These are phyloP conservation scores for Lacerta viridis DNA, from an alignment of 2,797 vertebrate species.

Conservation along the genomic window DNA sequence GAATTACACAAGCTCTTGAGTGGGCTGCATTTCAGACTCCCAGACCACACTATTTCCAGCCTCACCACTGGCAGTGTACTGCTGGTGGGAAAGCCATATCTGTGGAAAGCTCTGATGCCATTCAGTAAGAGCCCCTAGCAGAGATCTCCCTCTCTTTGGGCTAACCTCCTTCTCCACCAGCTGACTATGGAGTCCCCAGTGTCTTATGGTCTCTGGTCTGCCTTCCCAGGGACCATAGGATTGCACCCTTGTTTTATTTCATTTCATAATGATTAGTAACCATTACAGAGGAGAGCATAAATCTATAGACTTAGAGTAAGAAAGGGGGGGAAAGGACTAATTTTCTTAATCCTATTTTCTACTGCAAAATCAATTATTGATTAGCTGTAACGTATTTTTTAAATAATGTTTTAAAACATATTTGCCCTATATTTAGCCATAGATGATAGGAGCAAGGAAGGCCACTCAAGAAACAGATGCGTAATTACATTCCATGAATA, in stretches of 20 bases:
- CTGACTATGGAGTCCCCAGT: too few relatives aligned
- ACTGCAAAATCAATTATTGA: slow-evolving; percentile 79
- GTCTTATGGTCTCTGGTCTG: too few relatives aligned
- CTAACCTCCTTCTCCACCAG: too few relatives aligned
- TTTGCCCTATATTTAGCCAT: slow-evolving; percentile 77
- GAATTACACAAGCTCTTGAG: too few relatives aligned
- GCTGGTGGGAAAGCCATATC: too few relatives aligned
- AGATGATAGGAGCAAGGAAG: slow-evolving; percentile 78
- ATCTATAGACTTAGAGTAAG: not conserved
- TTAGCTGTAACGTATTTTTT: slow-evolving; percentile 75
- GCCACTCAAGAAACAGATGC: slow-evolving; percentile 76
- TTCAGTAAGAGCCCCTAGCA: too few relatives aligned
- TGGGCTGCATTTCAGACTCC: too few relatives aligned
- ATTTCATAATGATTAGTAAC: not conserved
- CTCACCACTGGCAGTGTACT: too few relatives aligned
- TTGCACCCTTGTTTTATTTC: not conserved
- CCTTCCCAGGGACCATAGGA: too few relatives aligned
- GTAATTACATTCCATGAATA: slow-evolving; percentile 83
- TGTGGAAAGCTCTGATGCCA: too few relatives aligned
- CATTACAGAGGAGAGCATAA: not conserved
- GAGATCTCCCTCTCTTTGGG: too few relatives aligned
- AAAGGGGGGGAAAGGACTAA: not conserved
- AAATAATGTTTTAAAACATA: slow-evolving; percentile 72
- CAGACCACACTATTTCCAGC: too few relatives aligned
- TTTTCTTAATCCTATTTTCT: slow-evolving; percentile 41